Percentiles rank a stretch among this genome's conserved stretches.
These are phyloP conservation scores for Drosophila infuscata DNA, from an alignment of 2,888 invertebrate species.

Conservation along the genomic window DNA sequence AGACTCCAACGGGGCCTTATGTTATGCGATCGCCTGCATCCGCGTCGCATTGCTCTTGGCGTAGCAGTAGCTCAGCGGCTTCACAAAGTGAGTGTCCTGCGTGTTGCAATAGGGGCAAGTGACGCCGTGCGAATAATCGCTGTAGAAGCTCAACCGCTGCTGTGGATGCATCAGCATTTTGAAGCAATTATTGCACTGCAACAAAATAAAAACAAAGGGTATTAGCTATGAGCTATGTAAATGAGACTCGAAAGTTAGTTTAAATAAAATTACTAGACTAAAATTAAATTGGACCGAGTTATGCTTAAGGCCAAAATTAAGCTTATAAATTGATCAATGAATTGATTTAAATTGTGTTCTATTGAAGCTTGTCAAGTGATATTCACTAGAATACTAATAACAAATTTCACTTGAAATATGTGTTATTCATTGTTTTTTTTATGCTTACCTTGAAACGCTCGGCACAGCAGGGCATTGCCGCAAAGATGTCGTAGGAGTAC, in stretches of 20 bases:
- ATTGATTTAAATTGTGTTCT: not conserved
- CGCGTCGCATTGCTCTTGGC: conserved; percentile 90
- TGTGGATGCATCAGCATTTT: conserved; percentile 94
- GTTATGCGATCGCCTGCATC: conserved; percentile 94
- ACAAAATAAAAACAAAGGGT: not conserved
- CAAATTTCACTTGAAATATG: not conserved
- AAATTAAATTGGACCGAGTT: too few species aligned
- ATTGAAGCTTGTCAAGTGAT: not conserved
- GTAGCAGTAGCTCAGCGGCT: conserved; percentile 94
- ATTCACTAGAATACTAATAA: not conserved
- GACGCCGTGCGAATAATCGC: conserved; percentile 96
- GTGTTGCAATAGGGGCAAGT: conserved; percentile 96
- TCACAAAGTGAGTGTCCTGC: conserved; percentile 97
- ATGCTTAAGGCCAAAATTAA: not conserved
- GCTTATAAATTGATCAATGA: not conserved
- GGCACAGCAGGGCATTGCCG: conserved; percentile 97
- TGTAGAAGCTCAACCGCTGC: conserved; percentile 95
- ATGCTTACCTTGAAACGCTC: conserved; percentile 93
- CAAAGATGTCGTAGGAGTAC: conserved; percentile 99
- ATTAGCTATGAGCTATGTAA: not conserved
- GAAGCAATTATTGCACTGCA: conserved; percentile 96
- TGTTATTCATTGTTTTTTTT: not conserved
- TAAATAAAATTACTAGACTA: too few species aligned
- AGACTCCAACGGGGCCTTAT: conserved; percentile 90
- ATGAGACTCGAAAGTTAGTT: not conserved